phyloP scores from a whole-genome alignment of 2,113 vertebrate species.

The Myrmecophaga tridactyla region DNA sequence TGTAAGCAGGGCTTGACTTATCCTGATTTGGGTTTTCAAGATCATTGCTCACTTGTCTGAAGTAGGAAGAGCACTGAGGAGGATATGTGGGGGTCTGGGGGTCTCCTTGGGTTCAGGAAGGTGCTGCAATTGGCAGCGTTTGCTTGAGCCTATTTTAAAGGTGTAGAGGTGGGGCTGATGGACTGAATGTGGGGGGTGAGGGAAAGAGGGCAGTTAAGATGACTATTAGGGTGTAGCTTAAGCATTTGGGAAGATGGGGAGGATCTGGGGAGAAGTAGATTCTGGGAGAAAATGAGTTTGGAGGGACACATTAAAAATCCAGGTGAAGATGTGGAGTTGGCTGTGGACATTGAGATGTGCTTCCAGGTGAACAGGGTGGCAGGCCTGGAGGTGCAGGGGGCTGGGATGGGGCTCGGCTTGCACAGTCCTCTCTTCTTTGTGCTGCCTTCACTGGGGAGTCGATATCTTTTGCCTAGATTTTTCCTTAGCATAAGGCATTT shows the following conservation, averaged over 20 bases:
- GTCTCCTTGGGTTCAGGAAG: not conserved
- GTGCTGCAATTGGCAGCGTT: no score
- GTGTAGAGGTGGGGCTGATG: no score
- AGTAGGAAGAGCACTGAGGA: not conserved
- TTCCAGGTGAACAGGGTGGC: no score
- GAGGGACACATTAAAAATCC: no score
- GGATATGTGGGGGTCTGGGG: accelerated
- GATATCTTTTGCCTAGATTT: not conserved
- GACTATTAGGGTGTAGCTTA: not conserved
- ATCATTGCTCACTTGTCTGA: not conserved
- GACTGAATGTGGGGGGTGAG: not conserved
- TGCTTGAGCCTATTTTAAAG: accelerated
- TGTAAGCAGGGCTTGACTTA: not conserved
- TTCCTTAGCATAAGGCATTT: not conserved
- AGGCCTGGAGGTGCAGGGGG: no score
- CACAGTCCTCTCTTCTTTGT: not conserved
- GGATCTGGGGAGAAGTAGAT: not conserved
- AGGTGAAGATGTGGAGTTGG: no score
- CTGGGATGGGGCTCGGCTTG: not conserved
- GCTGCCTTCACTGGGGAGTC: not conserved
- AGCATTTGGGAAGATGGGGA: not conserved
- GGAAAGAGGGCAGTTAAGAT: not conserved
- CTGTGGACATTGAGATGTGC: no score
- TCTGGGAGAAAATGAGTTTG: no score
- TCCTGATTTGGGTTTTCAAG: not conserved